phyloP scores from a whole-genome alignment of 37 sponge, comb jelly and placozoan species.

The Corticium candelabrum region DNA sequence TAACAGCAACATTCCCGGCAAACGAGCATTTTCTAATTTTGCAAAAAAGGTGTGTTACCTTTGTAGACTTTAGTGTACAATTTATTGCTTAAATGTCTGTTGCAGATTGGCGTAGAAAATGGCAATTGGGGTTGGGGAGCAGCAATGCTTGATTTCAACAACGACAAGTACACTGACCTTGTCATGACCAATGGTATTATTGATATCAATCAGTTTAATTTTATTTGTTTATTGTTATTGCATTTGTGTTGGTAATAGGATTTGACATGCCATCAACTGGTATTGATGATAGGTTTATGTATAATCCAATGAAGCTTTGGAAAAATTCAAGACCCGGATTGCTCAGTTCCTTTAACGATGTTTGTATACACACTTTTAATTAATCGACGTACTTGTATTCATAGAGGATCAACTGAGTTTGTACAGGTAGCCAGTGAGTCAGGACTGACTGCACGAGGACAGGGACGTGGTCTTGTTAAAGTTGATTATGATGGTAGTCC shows the following conservation, averaged over 20 bases:
- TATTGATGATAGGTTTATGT: not conserved
- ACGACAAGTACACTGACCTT: not conserved
- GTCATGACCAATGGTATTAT: conserved; percentile 6
- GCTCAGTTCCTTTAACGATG: not conserved
- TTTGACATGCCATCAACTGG: not conserved
- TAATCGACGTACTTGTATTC: no score
- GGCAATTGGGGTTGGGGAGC: conserved; percentile 9
- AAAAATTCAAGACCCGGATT: not conserved
- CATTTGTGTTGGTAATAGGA: not conserved
- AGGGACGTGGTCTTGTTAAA: conserved; percentile 1
- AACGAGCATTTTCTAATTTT: not conserved
- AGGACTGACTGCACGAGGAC: not conserved
- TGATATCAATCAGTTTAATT: not conserved
- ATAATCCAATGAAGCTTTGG: not conserved
- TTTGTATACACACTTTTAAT: not conserved
- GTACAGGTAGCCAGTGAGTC: no score
- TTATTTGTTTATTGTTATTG: not conserved
- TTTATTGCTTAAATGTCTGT: no score
- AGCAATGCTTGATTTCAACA: conserved; percentile 8
- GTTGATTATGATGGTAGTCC: conserved; percentile 10
- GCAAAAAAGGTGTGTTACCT: not conserved
- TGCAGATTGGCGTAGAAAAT: not conserved
- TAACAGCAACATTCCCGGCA: not conserved
- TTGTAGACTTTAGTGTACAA: no score
- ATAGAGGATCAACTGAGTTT: no score